A percentile compares a stretch with the other conserved stretches of the same genome.
phyloP scores from a whole-genome alignment of 2,113 vertebrate genomes.

The Marmota monax region DNA sequence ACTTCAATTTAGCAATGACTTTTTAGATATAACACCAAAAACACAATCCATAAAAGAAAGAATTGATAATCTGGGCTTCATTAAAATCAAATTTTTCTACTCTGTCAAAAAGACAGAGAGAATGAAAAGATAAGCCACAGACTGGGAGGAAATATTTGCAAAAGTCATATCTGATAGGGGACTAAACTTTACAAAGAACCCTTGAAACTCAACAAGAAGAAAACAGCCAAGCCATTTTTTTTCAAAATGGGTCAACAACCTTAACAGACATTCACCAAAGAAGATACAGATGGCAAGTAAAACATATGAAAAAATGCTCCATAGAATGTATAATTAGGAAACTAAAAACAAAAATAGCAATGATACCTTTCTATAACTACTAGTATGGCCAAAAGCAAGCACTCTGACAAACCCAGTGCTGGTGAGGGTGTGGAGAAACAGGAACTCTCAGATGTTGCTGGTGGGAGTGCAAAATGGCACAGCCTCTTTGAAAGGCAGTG shows the following conservation, averaged over 20 bases:
- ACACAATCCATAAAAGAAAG: too few species aligned
- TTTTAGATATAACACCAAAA: too few species aligned
- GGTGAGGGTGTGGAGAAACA: neutral
- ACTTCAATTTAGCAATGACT: too few species aligned
- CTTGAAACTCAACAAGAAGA: neutral
- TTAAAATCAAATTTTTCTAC: too few species aligned
- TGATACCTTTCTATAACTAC: neutral
- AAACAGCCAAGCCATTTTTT: neutral
- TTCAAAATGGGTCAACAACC: neutral
- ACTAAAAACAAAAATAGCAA: neutral
- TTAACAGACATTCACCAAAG: neutral
- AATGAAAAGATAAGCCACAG: too few species aligned
- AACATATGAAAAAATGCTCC: neutral
- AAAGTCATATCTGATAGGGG: too few species aligned
- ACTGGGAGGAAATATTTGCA: too few species aligned
- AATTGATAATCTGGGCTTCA: too few species aligned
- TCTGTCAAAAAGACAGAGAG: too few species aligned
- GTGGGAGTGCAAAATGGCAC: neutral
- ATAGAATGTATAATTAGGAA: neutral
- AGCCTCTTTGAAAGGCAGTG: neutral
- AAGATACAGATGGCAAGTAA: neutral
- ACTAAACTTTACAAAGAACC: neutral
- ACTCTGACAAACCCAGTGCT: neutral
- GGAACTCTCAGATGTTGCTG: neutral
- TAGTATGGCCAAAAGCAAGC: neutral